Base-by-base conservation (phyloP, 2,888 invertebrate genomes). In the Aquatica leii region DNA sequence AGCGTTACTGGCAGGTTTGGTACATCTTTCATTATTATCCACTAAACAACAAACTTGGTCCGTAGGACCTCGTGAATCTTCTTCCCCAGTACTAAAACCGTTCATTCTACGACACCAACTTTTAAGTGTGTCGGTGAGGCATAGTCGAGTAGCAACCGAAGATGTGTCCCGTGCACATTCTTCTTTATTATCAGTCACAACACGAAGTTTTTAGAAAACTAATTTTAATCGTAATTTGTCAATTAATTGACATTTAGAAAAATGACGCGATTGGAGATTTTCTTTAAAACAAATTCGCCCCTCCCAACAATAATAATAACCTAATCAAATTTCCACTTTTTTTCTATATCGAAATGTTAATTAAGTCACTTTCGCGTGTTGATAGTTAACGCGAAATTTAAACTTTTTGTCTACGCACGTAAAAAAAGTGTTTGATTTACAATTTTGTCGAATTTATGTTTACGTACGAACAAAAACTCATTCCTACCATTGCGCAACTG, bases 31-130 rank as follows among this genome's bases (percentile, higher is more conserved):
- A 69, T 90, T 90, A 80, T 94, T 94, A 82, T 95, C 94, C 76
- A 96, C 90, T 73, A 97, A 87, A 84, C 97, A 97, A 84, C 97
- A 97, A 77, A 91, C 90, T 84, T 94, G 94, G 79, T 94, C 93
- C 63, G 91, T 89, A 77, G 93, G 92, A 69, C 93, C 93, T 76
- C 93, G 86, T 65, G 94, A 94, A 85, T 94, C 94, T 83, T 94
- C 94, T 83, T 94, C 94, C 73, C 93, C 94, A 76, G 93, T 92
- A 83, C 94, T 94, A 82, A 93, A 94, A 79, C 94, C 94, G 89
- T 94, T 94, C 89, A 91, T 91, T 82, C 49, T 60, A n/a, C n/a
- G n/a, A 48, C 49, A 53, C 53, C 9, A 54, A n/a, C 11, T 34
- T 37, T 57, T 53, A 55, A 46, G 48, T 52, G 43, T 41, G 46